Evolutionary conservation across 2,888 invertebrate species (phyloP).

Genomic region (Chymomyza amoena): DNA sequence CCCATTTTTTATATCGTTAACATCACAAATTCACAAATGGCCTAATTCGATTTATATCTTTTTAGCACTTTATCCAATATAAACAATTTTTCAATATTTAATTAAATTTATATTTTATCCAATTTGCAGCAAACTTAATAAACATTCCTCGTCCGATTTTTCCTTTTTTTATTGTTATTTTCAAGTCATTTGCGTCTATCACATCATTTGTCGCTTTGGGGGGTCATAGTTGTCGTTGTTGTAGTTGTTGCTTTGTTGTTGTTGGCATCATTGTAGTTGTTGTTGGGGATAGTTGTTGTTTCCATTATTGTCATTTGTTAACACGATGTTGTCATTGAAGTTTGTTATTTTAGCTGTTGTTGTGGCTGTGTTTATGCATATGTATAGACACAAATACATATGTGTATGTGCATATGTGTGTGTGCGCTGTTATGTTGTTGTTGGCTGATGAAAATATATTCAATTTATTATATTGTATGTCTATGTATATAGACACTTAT

Average conservation of each 20-base stretch:
- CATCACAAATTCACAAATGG: too few species aligned
- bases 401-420: neutral
- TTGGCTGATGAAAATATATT: slow-evolving; percentile 67
- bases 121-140: neutral
- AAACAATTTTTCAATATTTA: neutral
- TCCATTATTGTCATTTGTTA: slow-evolving; percentile 54
- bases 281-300: neutral
- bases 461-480: slow-evolving; percentile 61
- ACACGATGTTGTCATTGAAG: slow-evolving; percentile 61
- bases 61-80: neutral
- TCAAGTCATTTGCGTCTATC: slow-evolving; percentile 39
- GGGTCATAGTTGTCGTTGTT: neutral
- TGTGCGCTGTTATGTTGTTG: slow-evolving; percentile 8
- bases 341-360: slow-evolving; percentile 28
- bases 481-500: slow-evolving; percentile 61
- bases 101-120: neutral
- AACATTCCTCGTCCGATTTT: neutral
- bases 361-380: slow-evolving; percentile 15
- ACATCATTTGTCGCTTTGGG: slow-evolving; percentile 44
- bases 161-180: slow-evolving; percentile 38
- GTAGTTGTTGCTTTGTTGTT: neutral
- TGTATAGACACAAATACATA: too few species aligned
- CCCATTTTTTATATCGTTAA: too few species aligned
- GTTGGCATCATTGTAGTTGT: neutral
- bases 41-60: neutral